Conservation (phyloP, 2,797 vertebrate species). For the Rhinoraja longicauda region DNA sequence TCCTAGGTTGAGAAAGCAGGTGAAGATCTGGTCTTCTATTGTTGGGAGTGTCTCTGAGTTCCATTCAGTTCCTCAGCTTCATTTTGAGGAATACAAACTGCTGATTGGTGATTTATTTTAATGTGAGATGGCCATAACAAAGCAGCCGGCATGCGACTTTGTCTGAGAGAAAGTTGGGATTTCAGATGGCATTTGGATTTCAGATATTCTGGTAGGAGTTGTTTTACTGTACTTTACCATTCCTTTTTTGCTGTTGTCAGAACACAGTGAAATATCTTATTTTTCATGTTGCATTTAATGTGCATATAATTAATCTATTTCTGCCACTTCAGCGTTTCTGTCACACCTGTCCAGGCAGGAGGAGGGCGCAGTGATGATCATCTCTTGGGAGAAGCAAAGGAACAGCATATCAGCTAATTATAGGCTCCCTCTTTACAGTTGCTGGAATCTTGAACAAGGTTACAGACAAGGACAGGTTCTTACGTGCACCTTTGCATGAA, state of each 20-base stretch:
- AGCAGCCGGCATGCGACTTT: too few species aligned
- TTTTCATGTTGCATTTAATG: background rate
- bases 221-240: background rate
- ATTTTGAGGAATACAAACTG: too few species aligned
- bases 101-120: too few species aligned
- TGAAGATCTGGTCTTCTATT: too few species aligned
- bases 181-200: too few species aligned
- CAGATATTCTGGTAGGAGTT: too few species aligned
- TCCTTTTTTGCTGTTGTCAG: background rate
- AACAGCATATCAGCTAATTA: conserved; percentile 24
- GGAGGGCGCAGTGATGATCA: background rate
- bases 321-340: conserved; percentile 29
- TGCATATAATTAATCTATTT: conserved; percentile 1
- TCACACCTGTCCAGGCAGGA: conserved; percentile 22
- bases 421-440: conserved; percentile 10
- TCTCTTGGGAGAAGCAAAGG: conserved; percentile 7
- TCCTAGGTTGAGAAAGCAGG: too few species aligned
- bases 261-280: background rate
- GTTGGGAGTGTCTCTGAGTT: too few species aligned
- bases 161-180: too few species aligned
- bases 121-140: too few species aligned
- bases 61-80: too few species aligned
- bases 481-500: conserved; percentile 7
- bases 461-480: conserved; percentile 18
- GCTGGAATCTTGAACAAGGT: conserved; percentile 10